Evolutionary conservation across 2,113 vertebrate genomes (phyloP), one percentile per base, ranked within the genome.

Genomic region (Ammospiza nelsoni): DNA sequence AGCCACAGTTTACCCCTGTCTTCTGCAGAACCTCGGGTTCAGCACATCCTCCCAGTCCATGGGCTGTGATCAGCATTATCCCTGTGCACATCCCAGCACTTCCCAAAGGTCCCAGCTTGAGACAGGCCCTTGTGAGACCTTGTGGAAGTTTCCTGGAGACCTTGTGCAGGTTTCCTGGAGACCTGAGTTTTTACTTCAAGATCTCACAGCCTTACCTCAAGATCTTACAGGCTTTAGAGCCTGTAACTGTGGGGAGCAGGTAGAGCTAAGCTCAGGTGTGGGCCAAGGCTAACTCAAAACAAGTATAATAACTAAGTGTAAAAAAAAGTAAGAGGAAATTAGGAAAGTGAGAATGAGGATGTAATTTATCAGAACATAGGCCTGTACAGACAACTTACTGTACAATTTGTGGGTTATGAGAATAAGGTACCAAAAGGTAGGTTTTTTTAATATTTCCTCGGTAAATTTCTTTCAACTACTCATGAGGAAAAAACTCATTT

Each of bases 71-170:
- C 2, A 18, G 7, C 20, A 9, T 65, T 78, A 11, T 9, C 44
- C 7, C 11, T 6, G 33, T 33, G 29, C 2, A 0, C 59, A 4
- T n/a, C 46, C 3, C 1, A 6, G 20, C 39, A 5, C 41, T 59
- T 28, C 39, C 63, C 58, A 57, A 46, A 63, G 28, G 54, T 23
- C 52, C 35, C 11, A 15, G 1, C 37, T 21, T n/a, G 20, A 52
- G 21, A 41, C 8, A 46, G 16, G 15, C 9, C 8, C 19, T 19
- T 39, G 21, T 0, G 3, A 29, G 24, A 20, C 8, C 11, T 15
- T 15, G 11, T 8, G 15, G 4, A 35, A 31, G 15, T 23, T 18
- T 37, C 31, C 58, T 69, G 46, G 46, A 75, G n/a, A 33, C 15
- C 41, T 74, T 48, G 46, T 48, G 22, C 11, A 44, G 24, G 12